phyloP scores from a whole-genome alignment of 2,797 vertebrate genomes.

The Trematomus bernacchii region DNA sequence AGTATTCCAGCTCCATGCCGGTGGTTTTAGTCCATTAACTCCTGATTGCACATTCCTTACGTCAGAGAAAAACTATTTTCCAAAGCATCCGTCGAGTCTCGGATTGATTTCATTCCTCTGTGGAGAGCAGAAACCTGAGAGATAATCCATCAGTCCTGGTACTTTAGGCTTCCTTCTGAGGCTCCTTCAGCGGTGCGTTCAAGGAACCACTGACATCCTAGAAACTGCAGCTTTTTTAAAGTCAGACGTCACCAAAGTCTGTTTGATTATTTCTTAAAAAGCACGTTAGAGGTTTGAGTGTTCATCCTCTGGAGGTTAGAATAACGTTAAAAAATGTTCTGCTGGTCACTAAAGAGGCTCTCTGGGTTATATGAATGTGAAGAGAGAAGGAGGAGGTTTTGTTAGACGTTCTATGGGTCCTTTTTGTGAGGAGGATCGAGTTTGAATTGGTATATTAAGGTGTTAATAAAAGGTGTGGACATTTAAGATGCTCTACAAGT shows the following conservation, averaged over 20 bases:
- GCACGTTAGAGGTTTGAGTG: too few relatives aligned
- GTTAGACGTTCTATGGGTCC: too few relatives aligned
- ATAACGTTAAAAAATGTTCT: background rate
- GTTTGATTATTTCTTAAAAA: background rate
- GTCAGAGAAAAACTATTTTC: conserved; percentile 46
- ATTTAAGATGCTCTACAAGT: too few relatives aligned
- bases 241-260: background rate
- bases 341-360: background rate
- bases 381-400: too few relatives aligned
- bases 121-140: conserved; percentile 19
- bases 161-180: background rate
- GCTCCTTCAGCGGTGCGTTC: background rate
- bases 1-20: conserved; percentile 25
- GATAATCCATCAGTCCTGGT: background rate
- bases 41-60: conserved; percentile 46
- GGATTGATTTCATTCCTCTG: conserved; percentile 9
- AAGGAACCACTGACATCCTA: background rate
- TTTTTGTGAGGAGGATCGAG: too few relatives aligned
- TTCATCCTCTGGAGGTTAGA: too few relatives aligned
- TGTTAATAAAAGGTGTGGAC: too few relatives aligned
- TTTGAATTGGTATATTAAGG: too few relatives aligned
- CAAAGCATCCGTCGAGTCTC: conserved; percentile 2
- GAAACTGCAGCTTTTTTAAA: background rate
- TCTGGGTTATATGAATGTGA: too few relatives aligned
- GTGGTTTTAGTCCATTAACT: conserved; percentile 56